Evolutionary conservation across 2,888 invertebrate species (phyloP).

Genomic region (Blera fallax): DNA sequence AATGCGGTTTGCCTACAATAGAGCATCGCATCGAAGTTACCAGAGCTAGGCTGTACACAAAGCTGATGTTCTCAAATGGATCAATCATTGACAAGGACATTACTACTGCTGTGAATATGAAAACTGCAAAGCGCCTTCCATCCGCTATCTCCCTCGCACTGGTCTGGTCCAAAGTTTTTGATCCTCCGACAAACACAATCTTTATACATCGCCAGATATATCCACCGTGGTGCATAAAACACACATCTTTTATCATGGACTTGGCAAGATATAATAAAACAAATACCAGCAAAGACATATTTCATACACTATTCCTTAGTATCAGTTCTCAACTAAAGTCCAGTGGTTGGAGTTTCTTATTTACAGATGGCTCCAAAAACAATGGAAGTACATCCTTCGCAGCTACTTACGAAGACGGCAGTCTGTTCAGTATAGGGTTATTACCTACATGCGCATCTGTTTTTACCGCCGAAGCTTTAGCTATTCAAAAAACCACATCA

Average conservation of each 20-base stretch:
- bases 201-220: too few species aligned
- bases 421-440: not conserved
- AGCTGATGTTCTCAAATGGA: not conserved
- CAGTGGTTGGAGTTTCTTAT: not conserved
- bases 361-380: not conserved
- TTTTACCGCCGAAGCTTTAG: not conserved
- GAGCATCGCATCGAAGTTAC: not conserved
- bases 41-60: not conserved
- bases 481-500: not conserved
- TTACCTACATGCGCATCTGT: not conserved
- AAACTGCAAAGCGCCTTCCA: not conserved
- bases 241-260: too few species aligned
- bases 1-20: conserved; percentile 15
- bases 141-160: not conserved
- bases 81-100: not conserved
- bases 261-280: not conserved
- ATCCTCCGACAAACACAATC: too few species aligned
- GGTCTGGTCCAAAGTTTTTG: not conserved
- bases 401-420: not conserved
- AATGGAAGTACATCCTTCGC: too few species aligned
- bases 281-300: not conserved
- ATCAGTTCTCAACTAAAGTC: not conserved
- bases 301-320: not conserved
- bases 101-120: not conserved
- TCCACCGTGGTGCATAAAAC: too few species aligned